Evolutionary conservation across 2,888 invertebrate genomes (phyloP).

Genomic region (Agrotis segetum): DNA sequence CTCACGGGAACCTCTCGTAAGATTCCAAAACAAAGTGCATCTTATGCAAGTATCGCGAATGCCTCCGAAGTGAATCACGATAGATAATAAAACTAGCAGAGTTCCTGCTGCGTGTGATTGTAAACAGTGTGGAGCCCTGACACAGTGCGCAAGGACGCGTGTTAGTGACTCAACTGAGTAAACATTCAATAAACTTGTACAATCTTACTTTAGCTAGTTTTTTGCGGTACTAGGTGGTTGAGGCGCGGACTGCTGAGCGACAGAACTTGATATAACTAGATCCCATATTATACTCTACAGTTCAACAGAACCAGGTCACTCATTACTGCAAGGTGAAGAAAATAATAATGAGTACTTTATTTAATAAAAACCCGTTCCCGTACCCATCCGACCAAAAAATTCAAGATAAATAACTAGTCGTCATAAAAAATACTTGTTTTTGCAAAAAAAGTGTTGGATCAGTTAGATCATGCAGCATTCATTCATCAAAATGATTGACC

Average conservation of each 20-base stretch:
- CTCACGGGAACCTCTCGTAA: slow-evolving; percentile 30
- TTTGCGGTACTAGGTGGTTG: not conserved
- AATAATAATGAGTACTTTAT: not conserved
- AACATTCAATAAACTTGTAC: slow-evolving; percentile 54
- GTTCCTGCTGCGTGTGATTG: slow-evolving; percentile 62
- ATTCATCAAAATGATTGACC: slow-evolving; percentile 36
- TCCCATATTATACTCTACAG: not conserved
- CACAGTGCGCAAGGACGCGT: slow-evolving; percentile 75
- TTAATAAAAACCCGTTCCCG: too few relatives aligned
- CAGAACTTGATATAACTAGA: not conserved
- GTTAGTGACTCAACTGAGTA: slow-evolving; percentile 73
- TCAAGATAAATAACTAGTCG: not conserved
- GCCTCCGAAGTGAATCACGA: slow-evolving; percentile 53
- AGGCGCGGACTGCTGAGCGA: not conserved
- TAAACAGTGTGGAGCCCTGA: slow-evolving; percentile 67
- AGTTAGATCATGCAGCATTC: slow-evolving; percentile 4
- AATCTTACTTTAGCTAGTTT: slow-evolving; percentile 49
- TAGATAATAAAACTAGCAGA: slow-evolving; percentile 61
- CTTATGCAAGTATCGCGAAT: slow-evolving; percentile 61
- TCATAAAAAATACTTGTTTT: not conserved
- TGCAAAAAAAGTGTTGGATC: too few relatives aligned
- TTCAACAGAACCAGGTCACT: not conserved
- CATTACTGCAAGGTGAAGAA: not conserved
- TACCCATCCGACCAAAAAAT: not conserved
- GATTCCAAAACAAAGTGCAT: slow-evolving; percentile 62